Conservation (phyloP, 2,888 invertebrate species). For the Rhopalosiphum nymphaeae region DNA sequence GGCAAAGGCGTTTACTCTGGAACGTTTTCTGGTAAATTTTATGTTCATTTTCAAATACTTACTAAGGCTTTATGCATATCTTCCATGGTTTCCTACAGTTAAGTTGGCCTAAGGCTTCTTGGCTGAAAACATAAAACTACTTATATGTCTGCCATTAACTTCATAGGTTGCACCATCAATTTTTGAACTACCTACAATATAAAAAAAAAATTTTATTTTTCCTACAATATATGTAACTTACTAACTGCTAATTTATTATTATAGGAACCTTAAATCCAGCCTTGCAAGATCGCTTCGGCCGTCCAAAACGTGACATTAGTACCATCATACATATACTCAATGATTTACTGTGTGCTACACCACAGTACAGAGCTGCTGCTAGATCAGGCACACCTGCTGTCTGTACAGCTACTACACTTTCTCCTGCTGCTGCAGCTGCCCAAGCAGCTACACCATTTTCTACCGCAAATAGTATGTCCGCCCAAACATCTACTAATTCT, state of each 20-base stretch:
- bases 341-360: slow-evolving; percentile 91
- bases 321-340: slow-evolving; percentile 96
- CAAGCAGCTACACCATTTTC: slow-evolving; percentile 55
- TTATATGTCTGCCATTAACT: slow-evolving; percentile 41
- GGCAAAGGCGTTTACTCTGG: slow-evolving; percentile 96
- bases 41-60: slow-evolving; percentile 48
- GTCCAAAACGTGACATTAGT: slow-evolving; percentile 92
- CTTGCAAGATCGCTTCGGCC: slow-evolving; percentile 89
- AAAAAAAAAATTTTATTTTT: neutral
- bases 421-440: slow-evolving; percentile 57
- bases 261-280: slow-evolving; percentile 91
- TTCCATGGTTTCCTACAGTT: slow-evolving; percentile 61
- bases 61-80: slow-evolving; percentile 61
- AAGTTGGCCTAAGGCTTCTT: slow-evolving; percentile 62
- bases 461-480: slow-evolving; percentile 30
- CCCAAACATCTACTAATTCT: slow-evolving; percentile 47
- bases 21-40: slow-evolving; percentile 80
- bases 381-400: slow-evolving; percentile 62
- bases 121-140: slow-evolving; percentile 64
- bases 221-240: neutral
- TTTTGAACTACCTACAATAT: neutral
- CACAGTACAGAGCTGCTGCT: slow-evolving; percentile 68
- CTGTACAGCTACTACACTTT: slow-evolving; percentile 55
- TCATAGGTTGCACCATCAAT: slow-evolving; percentile 18
- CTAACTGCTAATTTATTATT: slow-evolving; percentile 18